Evolutionary conservation across 2,888 invertebrate genomes (phyloP), one percentile per base, ranked within the genome.

Genomic region (Cacoxenus indagator): DNA sequence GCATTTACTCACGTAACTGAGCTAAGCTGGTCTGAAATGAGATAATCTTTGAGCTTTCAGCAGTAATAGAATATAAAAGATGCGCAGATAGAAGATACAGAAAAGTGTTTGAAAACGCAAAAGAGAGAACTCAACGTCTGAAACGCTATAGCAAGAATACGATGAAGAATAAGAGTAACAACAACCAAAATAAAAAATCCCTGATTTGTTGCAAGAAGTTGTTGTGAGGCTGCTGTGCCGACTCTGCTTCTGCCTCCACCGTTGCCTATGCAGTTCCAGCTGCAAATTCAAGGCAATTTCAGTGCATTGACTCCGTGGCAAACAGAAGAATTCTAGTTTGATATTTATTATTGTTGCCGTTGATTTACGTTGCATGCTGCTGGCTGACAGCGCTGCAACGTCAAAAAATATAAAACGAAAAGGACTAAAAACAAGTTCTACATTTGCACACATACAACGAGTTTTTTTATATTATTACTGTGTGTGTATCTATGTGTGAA

Each of bases 221-320:
- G n/a, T n/a, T n/a, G n/a, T n/a, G n/a, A n/a, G 31, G 31, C 31
- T 5, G 1, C 31, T 31, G n/a, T n/a, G 31, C 31, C 9, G 31
- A 31, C 9, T 31, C 37, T 37, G 59, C 29, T 8, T n/a, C 27
- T 59, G 54, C 27, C 26, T 24, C 26, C 26, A 11, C 26, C 17
- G 29, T 31, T 59, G 59, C 59, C 8, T 1, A 22, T 54, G 54
- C n/a, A n/a, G 2, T 8, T 48, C 8, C 48, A n/a, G 19, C 59
- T 59, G 61, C 29, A n/a, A 61, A 61, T 78, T 76, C 75, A 77
- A 77, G 76, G 81, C 77, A 77, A 80, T 76, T 76, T 69, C 76
- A 80, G 81, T 79, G 74, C 81, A 77, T 82, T 82, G 81, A 82
- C 81, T 80, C n/a, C 17, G 8, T n/a, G 37, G 11, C 37, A 37